Evolutionary conservation across 2,888 invertebrate species (phyloP).

Genomic region (Drosophila lutescens): DNA sequence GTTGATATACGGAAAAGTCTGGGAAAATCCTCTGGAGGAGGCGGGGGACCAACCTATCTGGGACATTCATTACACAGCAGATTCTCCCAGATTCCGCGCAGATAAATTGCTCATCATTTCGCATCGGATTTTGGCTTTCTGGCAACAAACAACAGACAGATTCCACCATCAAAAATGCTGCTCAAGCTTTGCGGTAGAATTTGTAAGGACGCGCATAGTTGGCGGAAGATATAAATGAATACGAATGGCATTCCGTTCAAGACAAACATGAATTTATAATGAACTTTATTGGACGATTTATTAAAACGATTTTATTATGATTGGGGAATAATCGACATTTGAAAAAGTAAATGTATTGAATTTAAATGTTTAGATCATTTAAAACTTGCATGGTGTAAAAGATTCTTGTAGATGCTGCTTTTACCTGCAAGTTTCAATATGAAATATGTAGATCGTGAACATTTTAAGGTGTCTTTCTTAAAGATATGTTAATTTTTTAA

Average conservation of each 20-base stretch:
- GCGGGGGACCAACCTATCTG: constrained; percentile 39
- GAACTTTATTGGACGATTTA: constrained; percentile 1
- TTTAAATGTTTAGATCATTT: too few species aligned
- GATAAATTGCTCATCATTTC: constrained; percentile 79
- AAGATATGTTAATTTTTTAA: too few species aligned
- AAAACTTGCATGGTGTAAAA: too few species aligned
- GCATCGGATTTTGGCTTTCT: constrained; percentile 64
- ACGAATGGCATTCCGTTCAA: constrained; percentile 35
- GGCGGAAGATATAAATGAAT: constrained; percentile 27
- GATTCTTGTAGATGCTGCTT: too few species aligned
- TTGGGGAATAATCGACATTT: not conserved
- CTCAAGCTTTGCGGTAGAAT: constrained; percentile 12
- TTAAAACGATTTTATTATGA: not conserved
- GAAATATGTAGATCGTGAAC: too few species aligned
- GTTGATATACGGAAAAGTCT: not conserved
- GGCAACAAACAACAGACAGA: constrained; percentile 28
- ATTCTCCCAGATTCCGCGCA: constrained; percentile 65
- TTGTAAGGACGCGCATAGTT: not conserved
- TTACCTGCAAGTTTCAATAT: too few species aligned
- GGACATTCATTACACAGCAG: constrained; percentile 74
- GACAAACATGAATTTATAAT: constrained; percentile 20
- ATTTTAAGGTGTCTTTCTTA: too few species aligned
- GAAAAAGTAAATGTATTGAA: not conserved
- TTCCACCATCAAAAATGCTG: constrained; percentile 32
- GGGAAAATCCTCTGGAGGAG: constrained; percentile 4